phyloP scores from a whole-genome alignment of 1,140 invertebrate species.

The Lordiphosa stackelbergi region DNA sequence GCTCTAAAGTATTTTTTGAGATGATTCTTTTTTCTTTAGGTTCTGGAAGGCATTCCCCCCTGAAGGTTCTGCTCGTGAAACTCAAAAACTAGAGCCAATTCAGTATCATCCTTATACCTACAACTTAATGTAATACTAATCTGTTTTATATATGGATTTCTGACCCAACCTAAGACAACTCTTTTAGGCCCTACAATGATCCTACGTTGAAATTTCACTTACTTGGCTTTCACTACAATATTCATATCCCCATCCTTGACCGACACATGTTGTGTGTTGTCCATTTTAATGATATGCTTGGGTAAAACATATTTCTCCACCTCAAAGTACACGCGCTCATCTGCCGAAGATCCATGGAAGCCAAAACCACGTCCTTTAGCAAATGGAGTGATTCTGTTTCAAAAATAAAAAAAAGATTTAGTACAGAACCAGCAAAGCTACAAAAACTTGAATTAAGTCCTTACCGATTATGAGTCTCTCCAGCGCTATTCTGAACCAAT shows the following conservation, averaged over 20 bases:
- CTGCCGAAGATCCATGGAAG: slow-evolving; percentile 9
- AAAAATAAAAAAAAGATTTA: not conserved
- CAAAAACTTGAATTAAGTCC: not conserved
- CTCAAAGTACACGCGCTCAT: slow-evolving; percentile 58
- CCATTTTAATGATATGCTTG: slow-evolving; percentile 91
- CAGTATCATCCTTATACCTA: too few relatives aligned
- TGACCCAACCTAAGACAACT: too few relatives aligned
- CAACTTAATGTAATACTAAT: too few relatives aligned
- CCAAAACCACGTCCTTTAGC: not conserved
- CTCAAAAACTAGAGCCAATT: too few relatives aligned
- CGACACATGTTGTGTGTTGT: slow-evolving; percentile 87
- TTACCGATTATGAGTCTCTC: not conserved
- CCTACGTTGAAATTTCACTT: slow-evolving; percentile 21
- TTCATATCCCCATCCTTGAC: slow-evolving; percentile 88
- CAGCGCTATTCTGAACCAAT: slow-evolving; percentile 36
- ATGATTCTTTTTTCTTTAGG: too few relatives aligned
- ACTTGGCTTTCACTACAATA: slow-evolving; percentile 88
- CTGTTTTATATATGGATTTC: too few relatives aligned
- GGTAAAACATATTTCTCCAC: slow-evolving; percentile 93
- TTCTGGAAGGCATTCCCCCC: too few relatives aligned
- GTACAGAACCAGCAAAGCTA: too few relatives aligned
- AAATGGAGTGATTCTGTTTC: not conserved
- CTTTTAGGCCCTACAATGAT: too few relatives aligned
- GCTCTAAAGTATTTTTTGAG: too few relatives aligned
- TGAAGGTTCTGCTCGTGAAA: too few relatives aligned